phyloP scores from a whole-genome alignment of 1,140 invertebrate genomes.

The Drosophila arizonae region DNA sequence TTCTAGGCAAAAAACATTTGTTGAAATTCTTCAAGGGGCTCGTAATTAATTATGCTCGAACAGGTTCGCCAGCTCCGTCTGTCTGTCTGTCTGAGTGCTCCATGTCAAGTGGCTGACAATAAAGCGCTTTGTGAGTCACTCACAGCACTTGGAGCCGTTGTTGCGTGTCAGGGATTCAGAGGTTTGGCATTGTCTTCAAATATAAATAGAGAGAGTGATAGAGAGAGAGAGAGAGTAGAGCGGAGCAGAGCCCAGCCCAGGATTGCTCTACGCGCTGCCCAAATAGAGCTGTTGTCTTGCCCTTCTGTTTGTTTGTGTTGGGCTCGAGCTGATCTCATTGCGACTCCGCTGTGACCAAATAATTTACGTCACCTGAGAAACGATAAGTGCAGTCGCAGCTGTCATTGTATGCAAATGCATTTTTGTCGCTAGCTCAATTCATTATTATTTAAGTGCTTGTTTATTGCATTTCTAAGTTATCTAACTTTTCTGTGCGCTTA shows the following conservation, averaged over 20 bases:
- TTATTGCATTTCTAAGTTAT: slow-evolving; percentile 14
- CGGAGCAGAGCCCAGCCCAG: background rate
- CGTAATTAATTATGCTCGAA: slow-evolving; percentile 61
- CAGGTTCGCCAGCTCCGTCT: slow-evolving; percentile 3
- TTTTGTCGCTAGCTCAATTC: slow-evolving; percentile 11
- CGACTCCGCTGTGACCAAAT: background rate
- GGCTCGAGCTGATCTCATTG: slow-evolving; percentile 50
- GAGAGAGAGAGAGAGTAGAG: background rate
- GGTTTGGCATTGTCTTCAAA: no score
- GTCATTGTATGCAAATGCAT: slow-evolving; percentile 53
- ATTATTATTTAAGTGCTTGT: slow-evolving; percentile 20
- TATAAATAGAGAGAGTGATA: background rate
- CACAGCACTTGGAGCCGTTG: slow-evolving; percentile 22
- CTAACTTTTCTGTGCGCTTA: slow-evolving; percentile 4
- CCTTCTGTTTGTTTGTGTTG: slow-evolving; percentile 37
- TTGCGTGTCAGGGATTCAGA: slow-evolving; percentile 48
- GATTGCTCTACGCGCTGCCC: background rate
- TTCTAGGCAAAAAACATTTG: slow-evolving; percentile 42
- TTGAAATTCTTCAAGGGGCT: slow-evolving; percentile 31
- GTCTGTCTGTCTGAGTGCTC: background rate
- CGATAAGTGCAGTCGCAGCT: background rate
- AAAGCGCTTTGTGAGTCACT: slow-evolving; percentile 52
- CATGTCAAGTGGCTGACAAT: slow-evolving; percentile 37
- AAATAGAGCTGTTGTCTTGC: background rate
- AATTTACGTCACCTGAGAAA: slow-evolving; percentile 44